A percentile compares a stretch with the other conserved stretches of the same genome.
Conservation (phyloP, 2,797 vertebrate species). For the Cyprinella venusta region DNA sequence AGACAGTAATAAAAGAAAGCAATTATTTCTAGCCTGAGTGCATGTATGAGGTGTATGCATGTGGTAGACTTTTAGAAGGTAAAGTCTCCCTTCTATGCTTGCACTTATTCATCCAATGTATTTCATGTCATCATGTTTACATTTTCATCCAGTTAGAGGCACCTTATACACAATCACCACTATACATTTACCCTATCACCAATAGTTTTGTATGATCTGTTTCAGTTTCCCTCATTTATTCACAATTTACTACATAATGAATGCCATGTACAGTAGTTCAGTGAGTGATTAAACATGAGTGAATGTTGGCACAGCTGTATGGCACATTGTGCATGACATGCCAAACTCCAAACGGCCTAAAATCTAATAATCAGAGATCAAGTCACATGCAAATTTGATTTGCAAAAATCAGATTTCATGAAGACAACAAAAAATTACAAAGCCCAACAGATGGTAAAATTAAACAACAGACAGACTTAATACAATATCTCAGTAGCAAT, state of each 20-base stretch:
- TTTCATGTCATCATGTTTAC: not conserved
- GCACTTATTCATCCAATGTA: not conserved
- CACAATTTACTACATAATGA: not conserved
- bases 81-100: not conserved
- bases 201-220: not conserved
- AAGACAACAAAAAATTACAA: not conserved
- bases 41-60: slow-evolving; percentile 10
- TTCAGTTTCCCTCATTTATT: too few species aligned
- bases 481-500: not conserved
- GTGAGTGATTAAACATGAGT: not conserved
- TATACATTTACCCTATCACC: not conserved
- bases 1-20: slow-evolving; percentile 11
- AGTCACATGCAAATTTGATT: not conserved
- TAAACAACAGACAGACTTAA: not conserved
- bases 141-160: not conserved
- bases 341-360: slow-evolving; percentile 30
- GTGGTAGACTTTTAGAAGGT: not conserved
- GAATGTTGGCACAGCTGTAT: slow-evolving; percentile 11
- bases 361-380: not conserved
- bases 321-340: not conserved
- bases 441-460: not conserved
- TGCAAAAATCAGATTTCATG: not conserved
- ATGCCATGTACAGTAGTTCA: not conserved
- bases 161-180: not conserved
- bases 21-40: slow-evolving; percentile 15